Base-by-base conservation (phyloP, 2,113 vertebrate genomes). In the Lipotes vexillifer region DNA sequence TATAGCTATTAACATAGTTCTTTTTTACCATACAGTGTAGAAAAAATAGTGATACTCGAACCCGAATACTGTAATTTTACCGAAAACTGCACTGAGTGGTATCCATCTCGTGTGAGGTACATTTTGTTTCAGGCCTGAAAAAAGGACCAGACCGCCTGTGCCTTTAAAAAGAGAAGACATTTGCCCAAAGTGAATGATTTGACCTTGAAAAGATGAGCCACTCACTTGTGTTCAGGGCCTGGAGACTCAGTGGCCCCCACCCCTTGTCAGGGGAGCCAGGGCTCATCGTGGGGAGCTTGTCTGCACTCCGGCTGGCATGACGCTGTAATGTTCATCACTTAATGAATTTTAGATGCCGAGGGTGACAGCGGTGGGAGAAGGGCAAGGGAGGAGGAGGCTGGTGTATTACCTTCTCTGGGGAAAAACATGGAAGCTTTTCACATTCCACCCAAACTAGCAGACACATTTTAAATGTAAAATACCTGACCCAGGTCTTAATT, bases 101-200 rank as follows among this genome's bases (percentile, higher is more conserved):
- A 7, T 5, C 20, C 61, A 15, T 52, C 15, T 52, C 9, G 9
- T 31, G n/a, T 97, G 97, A 97, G 97, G 96, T 95, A 84, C 63
- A 0, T 36, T 71, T 80, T 49, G 44, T 36, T 59, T 69, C 13
- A 68, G 86, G 89, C 80, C 90, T 94, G 80, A 75, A 61, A 33
- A 52, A 59, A 86, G 78, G 63, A 85, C 55, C 18, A 38, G 86
- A 31, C 66, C 52, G 2, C 61, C 85, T 78, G 66, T 44, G 86
- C 88, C 61, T 93, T 57, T 80, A 23, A 49, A 55, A 89, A 91
- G 27, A 57, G 27, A 63, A 93, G 72, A 18, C 21, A 4, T 44
- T 89, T 92, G 81, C 80, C 77, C n/a, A 89, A 74, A 81, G 59
- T 5, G 71, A 88, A 17, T 27, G 88, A 27, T 44, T 93, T 86